Base-by-base conservation (phyloP, 2,888 invertebrate species). In the Plutella xylostella region DNA sequence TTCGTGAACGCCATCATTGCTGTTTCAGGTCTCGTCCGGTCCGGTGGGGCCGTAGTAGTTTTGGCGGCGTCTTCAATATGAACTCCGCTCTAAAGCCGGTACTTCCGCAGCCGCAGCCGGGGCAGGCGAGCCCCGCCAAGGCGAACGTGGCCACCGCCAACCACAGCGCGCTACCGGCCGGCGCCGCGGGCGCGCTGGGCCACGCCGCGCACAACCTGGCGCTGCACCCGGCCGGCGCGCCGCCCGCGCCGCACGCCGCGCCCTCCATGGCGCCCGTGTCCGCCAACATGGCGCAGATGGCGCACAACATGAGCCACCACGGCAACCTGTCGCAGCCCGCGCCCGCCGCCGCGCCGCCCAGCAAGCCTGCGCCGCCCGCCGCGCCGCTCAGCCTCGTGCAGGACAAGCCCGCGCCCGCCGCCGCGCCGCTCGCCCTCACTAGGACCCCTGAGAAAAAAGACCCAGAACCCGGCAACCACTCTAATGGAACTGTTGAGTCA, bases 1-100 rank as follows among this genome's bases (percentile, higher is more conserved):
- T 57, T 63, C 57, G 57, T 72, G 64, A 75, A 64, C 59, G 63
- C 57, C 55, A 55, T 57, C 55, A 60, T 72, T 73, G 72, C 65
- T 75, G 68, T 77, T 80, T 72, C 76, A 79, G 76, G 62, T 69
- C 62, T 57, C 57, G 63, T 60, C 52, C 55, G 53, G 51, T 54
- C 56, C 56, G 55, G 56, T 54, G 48, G 15, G 14, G 14, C 14
- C 34, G 39, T 20, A n/a, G n/a, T n/a, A n/a, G 28, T 40, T 15
- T 34, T 18, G 28, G 22, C 15, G 20, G 18, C 60, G 61, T 63
- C 61, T 61, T 63, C 70, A 75, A 68, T 68, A 87, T 88, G 88
- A 88, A 86, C 79, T 86, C 87, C 63, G 86, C 86, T 64, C 69
- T 87, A 71, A 87, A 87, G 74, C 71, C 80, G 64, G 79, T 75